Evolutionary conservation across 2,797 vertebrate species (phyloP).

Genomic region (Pangasius krempfi): DNA sequence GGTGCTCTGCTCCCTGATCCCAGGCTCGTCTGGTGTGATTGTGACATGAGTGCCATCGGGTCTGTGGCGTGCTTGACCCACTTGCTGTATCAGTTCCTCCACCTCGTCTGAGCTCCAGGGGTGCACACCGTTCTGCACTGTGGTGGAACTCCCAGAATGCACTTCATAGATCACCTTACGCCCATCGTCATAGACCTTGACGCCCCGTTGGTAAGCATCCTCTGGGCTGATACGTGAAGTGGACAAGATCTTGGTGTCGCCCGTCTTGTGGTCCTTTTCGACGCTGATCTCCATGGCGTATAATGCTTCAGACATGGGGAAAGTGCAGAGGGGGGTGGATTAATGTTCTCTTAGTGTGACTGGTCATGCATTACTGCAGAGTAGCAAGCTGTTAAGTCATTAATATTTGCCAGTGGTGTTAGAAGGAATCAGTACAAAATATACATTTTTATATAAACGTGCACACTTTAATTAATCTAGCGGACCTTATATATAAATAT

Average conservation of each 20-base stretch:
- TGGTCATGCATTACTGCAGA: slow-evolving; percentile 45
- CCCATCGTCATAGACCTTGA: slow-evolving; percentile 95
- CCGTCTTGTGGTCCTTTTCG: slow-evolving; percentile 92
- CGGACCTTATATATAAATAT: not conserved
- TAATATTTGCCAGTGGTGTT: slow-evolving; percentile 22
- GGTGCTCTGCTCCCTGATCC: slow-evolving; percentile 80
- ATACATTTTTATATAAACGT: not conserved
- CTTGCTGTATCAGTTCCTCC: slow-evolving; percentile 88
- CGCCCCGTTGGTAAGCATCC: slow-evolving; percentile 86
- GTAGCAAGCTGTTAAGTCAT: slow-evolving; percentile 48
- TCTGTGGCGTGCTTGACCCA: slow-evolving; percentile 77
- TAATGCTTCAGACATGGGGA: slow-evolving; percentile 83
- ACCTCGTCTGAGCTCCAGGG: slow-evolving; percentile 88
- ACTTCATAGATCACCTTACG: slow-evolving; percentile 95
- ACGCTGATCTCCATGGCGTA: slow-evolving; percentile 99
- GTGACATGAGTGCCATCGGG: slow-evolving; percentile 70
- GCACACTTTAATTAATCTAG: not conserved
- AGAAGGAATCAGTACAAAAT: not conserved
- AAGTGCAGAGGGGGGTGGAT: slow-evolving; percentile 70
- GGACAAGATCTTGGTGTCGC: slow-evolving; percentile 93
- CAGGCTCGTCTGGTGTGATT: slow-evolving; percentile 75
- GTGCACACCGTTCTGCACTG: slow-evolving; percentile 91
- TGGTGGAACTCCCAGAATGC: slow-evolving; percentile 82
- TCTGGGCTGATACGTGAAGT: slow-evolving; percentile 84
- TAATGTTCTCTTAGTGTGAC: slow-evolving; percentile 48